Conservation (phyloP, 1,140 invertebrate species). For the Mizuhopecten yessoensis region DNA sequence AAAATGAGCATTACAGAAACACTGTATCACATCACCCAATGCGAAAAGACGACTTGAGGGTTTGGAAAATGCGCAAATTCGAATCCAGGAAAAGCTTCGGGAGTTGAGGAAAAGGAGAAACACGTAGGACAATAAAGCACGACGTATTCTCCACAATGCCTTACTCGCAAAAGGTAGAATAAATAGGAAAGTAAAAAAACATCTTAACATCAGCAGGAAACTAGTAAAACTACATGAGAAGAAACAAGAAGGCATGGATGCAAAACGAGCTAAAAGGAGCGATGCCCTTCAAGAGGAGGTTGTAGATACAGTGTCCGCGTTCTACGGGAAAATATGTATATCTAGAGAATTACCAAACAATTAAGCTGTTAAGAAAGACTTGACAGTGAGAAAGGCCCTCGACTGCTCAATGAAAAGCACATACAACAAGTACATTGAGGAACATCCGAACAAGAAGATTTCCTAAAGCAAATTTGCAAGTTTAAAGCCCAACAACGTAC, state of each 20-base stretch:
- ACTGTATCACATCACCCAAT: neutral
- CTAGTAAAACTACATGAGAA: neutral
- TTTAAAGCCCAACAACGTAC: slow-evolving; percentile 36
- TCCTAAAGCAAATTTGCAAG: slow-evolving; percentile 45
- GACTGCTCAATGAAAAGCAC: slow-evolving; percentile 32
- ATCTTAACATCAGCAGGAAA: neutral
- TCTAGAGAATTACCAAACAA: slow-evolving; percentile 36
- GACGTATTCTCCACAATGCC: neutral
- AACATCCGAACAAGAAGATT: slow-evolving; percentile 16
- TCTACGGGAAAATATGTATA: slow-evolving; percentile 27
- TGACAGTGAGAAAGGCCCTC: neutral
- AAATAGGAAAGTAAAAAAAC: neutral
- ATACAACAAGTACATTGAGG: neutral
- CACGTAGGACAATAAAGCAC: neutral
- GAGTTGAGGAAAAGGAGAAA: neutral
- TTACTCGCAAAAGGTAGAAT: slow-evolving; percentile 33
- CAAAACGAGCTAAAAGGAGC: slow-evolving; percentile 45
- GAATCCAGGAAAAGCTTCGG: neutral
- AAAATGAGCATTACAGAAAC: slow-evolving; percentile 37
- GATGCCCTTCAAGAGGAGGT: neutral
- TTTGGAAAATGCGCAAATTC: neutral
- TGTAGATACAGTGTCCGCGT: neutral
- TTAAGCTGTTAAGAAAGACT: slow-evolving; percentile 25
- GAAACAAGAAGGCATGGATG: neutral
- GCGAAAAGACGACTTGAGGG: slow-evolving; percentile 29